phyloP scores from a whole-genome alignment of 2,888 invertebrate species.

The Cybosia mesomella region DNA sequence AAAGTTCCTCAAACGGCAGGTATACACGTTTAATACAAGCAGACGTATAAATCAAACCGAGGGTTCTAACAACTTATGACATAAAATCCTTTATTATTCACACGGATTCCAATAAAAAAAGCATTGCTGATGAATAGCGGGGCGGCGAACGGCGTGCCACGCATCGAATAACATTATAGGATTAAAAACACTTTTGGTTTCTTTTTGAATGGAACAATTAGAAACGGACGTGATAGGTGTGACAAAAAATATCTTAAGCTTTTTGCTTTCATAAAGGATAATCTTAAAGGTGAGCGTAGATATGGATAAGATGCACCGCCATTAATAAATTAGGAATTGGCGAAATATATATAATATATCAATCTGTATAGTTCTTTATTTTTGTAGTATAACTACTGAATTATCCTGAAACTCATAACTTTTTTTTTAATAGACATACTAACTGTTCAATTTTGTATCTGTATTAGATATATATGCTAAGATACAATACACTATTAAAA shows the following conservation, averaged over 20 bases:
- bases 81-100: slow-evolving; percentile 83
- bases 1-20: slow-evolving; percentile 69
- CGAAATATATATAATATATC: neutral
- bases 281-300: slow-evolving; percentile 18
- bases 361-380: too few relatives aligned
- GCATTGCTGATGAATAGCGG: slow-evolving; percentile 53
- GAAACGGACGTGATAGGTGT: slow-evolving; percentile 71
- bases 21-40: slow-evolving; percentile 59
- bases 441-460: too few relatives aligned
- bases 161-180: slow-evolving; percentile 77
- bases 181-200: slow-evolving; percentile 76
- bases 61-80: slow-evolving; percentile 79
- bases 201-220: slow-evolving; percentile 78
- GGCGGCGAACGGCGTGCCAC: slow-evolving; percentile 55
- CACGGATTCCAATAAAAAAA: slow-evolving; percentile 67
- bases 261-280: slow-evolving; percentile 57
- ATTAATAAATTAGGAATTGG: neutral
- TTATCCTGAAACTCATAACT: too few relatives aligned
- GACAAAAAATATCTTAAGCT: slow-evolving; percentile 72
- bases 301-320: neutral
- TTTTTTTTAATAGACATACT: too few relatives aligned
- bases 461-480: too few relatives aligned
- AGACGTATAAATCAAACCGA: slow-evolving; percentile 78
- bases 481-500: too few relatives aligned
- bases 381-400: too few relatives aligned